These are phyloP conservation scores for Cryptoprocta ferox DNA, from an alignment of 2,797 vertebrate species.

Conservation along the genomic window DNA sequence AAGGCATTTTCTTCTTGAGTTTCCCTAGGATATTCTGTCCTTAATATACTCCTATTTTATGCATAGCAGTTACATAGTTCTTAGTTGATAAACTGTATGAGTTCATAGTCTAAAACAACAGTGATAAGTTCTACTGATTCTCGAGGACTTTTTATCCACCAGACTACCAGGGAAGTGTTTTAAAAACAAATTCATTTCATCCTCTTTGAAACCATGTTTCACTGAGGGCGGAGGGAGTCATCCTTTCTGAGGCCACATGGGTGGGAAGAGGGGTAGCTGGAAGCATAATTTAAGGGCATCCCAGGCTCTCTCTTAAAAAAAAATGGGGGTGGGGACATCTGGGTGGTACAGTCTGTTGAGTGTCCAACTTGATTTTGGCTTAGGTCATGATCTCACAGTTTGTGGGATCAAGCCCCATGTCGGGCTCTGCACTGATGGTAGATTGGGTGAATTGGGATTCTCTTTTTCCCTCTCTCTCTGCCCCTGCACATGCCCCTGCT, in stretches of 20 bases:
- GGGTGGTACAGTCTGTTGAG: too few species aligned
- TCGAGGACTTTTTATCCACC: neutral
- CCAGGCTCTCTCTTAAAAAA: neutral
- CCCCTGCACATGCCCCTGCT: too few species aligned
- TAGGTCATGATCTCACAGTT: too few species aligned
- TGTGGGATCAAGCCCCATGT: too few species aligned
- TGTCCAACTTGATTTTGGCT: too few species aligned
- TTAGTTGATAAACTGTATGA: neutral
- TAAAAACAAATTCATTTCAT: neutral
- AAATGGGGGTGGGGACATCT: too few species aligned
- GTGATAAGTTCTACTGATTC: neutral
- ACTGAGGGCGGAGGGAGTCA: too few species aligned
- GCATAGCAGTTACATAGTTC: neutral
- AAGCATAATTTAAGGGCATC: neutral
- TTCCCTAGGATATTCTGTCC: neutral
- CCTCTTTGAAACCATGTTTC: neutral
- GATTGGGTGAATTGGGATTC: too few species aligned
- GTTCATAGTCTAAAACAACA: neutral
- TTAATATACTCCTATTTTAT: neutral
- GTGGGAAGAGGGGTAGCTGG: neutral
- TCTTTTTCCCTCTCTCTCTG: too few species aligned
- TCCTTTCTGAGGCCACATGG: neutral
- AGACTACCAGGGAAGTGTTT: neutral
- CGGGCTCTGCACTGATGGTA: too few species aligned
- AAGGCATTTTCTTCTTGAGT: neutral